Percentiles rank a stretch among this genome's conserved stretches.
Conservation (phyloP, 2,888 invertebrate species). For the Glyphotaelius pellucidus region DNA sequence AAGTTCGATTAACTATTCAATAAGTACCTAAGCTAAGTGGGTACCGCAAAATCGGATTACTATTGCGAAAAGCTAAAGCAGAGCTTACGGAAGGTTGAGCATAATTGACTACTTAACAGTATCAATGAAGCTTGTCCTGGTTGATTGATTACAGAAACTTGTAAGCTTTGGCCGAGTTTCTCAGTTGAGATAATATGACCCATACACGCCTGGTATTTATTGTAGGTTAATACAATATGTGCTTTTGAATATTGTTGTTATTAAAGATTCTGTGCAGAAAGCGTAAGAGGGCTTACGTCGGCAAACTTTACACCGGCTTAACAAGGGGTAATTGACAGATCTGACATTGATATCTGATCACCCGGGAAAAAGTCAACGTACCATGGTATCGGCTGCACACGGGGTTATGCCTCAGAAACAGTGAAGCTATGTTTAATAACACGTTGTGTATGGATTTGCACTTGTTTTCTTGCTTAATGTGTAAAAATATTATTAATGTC, state of each 20-base stretch:
- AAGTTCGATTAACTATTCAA: neutral
- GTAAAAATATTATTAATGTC: neutral
- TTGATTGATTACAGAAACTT: neutral
- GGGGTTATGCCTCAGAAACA: neutral
- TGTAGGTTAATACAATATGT: neutral
- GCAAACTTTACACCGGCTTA: neutral
- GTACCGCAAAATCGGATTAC: neutral
- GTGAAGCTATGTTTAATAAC: neutral
- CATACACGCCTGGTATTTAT: neutral
- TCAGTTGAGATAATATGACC: neutral
- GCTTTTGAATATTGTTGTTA: neutral
- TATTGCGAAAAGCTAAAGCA: neutral
- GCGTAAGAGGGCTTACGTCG: neutral
- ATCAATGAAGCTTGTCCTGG: neutral
- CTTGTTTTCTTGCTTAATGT: neutral
- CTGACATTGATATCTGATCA: constrained; percentile 34
- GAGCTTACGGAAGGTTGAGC: neutral
- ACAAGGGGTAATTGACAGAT: constrained; percentile 42
- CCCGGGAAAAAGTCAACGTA: constrained; percentile 4
- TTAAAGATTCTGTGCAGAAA: neutral
- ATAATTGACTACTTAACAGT: neutral
- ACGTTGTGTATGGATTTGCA: neutral
- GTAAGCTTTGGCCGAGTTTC: neutral
- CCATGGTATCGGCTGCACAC: neutral
- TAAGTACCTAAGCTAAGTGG: neutral